Conservation (phyloP, 2,113 vertebrate species). For the Smithornis capensis region DNA sequence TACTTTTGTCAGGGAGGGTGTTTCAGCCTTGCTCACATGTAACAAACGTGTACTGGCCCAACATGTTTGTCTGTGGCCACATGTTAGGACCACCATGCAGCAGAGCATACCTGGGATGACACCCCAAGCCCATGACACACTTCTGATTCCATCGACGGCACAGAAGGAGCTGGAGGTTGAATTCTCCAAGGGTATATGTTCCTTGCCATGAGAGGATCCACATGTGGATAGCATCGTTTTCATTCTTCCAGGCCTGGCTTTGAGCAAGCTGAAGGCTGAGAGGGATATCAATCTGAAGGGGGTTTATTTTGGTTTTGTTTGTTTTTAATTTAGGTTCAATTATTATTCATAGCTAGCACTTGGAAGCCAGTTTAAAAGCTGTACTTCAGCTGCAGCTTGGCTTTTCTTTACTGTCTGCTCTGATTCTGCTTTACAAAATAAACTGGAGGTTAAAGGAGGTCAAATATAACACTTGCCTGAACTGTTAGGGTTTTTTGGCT, state of each 20-base stretch:
- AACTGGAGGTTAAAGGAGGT: neutral
- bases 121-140: accelerated
- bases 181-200: neutral
- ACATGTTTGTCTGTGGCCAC: neutral
- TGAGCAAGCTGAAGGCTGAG: neutral
- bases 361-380: neutral
- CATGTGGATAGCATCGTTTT: accelerated
- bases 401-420: neutral
- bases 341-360: neutral
- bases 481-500: neutral
- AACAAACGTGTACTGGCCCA: accelerated
- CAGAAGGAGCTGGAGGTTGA: accelerated
- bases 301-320: neutral
- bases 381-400: neutral
- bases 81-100: accelerated
- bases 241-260: neutral
- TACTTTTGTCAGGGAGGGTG: neutral
- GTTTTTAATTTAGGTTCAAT: constrained; percentile 2
- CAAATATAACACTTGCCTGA: constrained; percentile 1
- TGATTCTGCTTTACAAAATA: neutral
- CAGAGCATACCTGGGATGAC: neutral
- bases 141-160: accelerated
- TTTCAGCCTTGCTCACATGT: accelerated
- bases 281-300: neutral
- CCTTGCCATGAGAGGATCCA: neutral